Evolutionary conservation across 1,140 invertebrate species (phyloP).

Genomic region (Contarinia nasturtii): DNA sequence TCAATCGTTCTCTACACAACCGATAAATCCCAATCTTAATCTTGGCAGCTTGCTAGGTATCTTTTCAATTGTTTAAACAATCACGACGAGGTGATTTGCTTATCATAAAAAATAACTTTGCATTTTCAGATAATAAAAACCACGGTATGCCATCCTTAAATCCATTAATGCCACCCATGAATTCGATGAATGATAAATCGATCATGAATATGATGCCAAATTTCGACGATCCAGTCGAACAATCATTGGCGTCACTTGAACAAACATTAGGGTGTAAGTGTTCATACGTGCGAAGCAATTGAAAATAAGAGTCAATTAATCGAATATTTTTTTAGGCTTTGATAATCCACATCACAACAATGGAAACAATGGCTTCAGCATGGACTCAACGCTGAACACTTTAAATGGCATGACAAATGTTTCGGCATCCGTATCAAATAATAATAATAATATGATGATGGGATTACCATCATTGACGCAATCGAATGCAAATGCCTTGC

Average conservation of each 20-base stretch:
- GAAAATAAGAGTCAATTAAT: too few species aligned
- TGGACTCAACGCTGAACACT: not conserved
- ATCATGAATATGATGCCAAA: constrained; percentile 8
- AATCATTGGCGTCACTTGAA: constrained; percentile 41
- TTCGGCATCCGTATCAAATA: not conserved
- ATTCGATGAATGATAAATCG: constrained; percentile 1
- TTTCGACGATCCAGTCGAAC: constrained; percentile 38
- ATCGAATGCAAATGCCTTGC: constrained; percentile 11
- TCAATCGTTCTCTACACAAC: constrained; percentile 1
- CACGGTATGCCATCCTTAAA: constrained; percentile 9
- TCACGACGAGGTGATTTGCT: too few species aligned
- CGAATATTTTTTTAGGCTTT: constrained; percentile 4
- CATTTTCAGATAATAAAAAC: too few species aligned
- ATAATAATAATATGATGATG: constrained; percentile 12
- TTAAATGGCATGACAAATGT: constrained; percentile 3
- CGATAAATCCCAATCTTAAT: not conserved
- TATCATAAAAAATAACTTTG: too few species aligned
- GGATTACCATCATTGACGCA: constrained; percentile 12
- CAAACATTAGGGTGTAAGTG: constrained; percentile 19
- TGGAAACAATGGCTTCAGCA: not conserved
- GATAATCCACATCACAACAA: constrained; percentile 4
- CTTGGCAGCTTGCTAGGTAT: not conserved
- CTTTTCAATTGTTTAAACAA: not conserved
- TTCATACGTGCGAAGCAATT: too few species aligned
- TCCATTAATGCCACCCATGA: constrained; percentile 8